phyloP scores from a whole-genome alignment of 2,113 vertebrate species.

The Pangasianodon hypophthalmus region DNA sequence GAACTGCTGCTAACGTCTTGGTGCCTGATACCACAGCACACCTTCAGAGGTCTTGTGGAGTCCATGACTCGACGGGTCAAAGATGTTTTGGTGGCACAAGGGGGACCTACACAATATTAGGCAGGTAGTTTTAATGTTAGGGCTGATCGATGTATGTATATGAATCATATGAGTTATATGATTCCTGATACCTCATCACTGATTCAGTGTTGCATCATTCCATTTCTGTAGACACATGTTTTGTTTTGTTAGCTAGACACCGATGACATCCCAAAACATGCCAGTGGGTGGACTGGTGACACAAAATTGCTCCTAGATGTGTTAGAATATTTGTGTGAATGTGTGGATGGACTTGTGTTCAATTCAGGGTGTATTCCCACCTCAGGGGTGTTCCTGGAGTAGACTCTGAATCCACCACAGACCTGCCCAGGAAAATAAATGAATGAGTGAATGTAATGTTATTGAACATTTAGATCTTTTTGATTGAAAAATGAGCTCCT shows the following conservation, averaged over 20 bases:
- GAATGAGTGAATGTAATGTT: neutral
- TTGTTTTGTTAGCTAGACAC: neutral
- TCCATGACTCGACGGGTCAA: too few species aligned
- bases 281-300: neutral
- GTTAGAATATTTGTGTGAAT: neutral
- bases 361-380: neutral
- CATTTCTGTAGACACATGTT: neutral
- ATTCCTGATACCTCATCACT: conserved; percentile 5
- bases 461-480: neutral
- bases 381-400: neutral
- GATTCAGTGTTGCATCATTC: neutral
- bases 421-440: neutral
- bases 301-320: neutral
- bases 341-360: neutral
- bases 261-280: neutral
- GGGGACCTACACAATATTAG: too few species aligned
- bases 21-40: too few species aligned
- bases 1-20: too few species aligned
- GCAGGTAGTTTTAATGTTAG: too few species aligned
- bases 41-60: too few species aligned
- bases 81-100: too few species aligned
- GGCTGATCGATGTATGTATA: too few species aligned
- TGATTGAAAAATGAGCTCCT: neutral
- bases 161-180: neutral
- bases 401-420: neutral